Evolutionary conservation across 2,888 invertebrate genomes (phyloP).

Genomic region (Drosophila mercatorum): DNA sequence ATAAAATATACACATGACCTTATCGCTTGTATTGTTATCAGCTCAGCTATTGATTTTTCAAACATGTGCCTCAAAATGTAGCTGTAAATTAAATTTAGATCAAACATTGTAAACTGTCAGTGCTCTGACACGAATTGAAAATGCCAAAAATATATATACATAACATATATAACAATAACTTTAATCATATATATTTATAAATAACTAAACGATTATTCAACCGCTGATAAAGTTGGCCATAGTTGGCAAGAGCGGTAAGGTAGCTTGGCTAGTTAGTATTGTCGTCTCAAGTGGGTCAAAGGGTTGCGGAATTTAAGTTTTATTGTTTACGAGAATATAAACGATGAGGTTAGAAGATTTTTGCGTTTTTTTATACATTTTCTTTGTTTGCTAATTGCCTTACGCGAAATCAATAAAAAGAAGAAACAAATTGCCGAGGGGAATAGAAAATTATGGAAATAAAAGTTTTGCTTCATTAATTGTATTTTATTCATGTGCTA

Average conservation of each 20-base stretch:
- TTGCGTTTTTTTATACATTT: not conserved
- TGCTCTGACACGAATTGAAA: not conserved
- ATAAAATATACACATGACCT: conserved; percentile 23
- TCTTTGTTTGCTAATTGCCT: conserved; percentile 17
- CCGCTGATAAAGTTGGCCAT: not conserved
- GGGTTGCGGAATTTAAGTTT: not conserved
- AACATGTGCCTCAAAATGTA: conserved; percentile 10
- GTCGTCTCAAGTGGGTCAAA: conserved; percentile 8
- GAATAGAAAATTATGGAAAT: not conserved
- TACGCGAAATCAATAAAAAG: not conserved
- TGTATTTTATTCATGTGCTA: conserved; percentile 1
- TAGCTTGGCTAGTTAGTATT: not conserved
- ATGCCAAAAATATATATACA: not conserved
- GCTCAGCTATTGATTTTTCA: not conserved
- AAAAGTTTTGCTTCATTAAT: not conserved
- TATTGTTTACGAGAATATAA: conserved; percentile 5
- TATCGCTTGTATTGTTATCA: conserved; percentile 28
- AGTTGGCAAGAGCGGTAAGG: not conserved
- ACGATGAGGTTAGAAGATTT: not conserved
- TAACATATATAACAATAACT: not conserved
- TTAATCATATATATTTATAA: not conserved
- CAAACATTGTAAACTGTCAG: not conserved
- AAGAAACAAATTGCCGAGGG: not conserved
- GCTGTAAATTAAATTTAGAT: not conserved
- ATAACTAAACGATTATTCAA: not conserved